A percentile compares a stretch with the other conserved stretches of the same genome.
Conservation (phyloP, 2,113 vertebrate genomes). For the Fukomys damarensis region DNA sequence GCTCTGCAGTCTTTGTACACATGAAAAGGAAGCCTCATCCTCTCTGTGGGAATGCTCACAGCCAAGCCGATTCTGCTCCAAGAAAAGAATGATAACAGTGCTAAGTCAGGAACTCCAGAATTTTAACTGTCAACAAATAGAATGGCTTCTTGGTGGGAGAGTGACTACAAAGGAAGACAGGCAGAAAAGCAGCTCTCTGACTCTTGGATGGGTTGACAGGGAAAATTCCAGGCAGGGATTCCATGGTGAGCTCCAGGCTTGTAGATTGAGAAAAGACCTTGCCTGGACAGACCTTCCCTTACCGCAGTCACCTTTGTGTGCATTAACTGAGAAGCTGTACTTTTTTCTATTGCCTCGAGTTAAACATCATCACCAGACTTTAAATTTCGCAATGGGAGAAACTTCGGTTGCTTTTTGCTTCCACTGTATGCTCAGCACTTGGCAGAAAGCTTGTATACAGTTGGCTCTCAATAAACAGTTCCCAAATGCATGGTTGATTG, state of each 20-base stretch:
- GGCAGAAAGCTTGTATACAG: background rate
- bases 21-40: slow-evolving; percentile 51
- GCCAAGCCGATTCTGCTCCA: slow-evolving; percentile 50
- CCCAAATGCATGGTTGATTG: background rate
- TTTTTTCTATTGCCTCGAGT: slow-evolving; percentile 14
- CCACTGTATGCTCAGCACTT: background rate
- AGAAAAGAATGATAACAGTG: slow-evolving; percentile 54
- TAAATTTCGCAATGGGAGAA: background rate
- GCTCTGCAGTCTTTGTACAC: slow-evolving; percentile 53
- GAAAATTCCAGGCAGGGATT: background rate
- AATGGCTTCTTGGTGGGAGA: background rate
- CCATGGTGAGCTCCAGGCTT: background rate
- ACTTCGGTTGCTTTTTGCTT: background rate
- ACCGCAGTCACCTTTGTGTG: too few species aligned
- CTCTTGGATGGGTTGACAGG: background rate
- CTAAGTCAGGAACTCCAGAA: slow-evolving; percentile 41
- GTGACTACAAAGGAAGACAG: background rate
- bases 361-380: background rate
- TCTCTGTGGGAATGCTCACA: background rate
- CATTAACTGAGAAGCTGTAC: background rate
- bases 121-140: slow-evolving; percentile 36
- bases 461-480: slow-evolving; percentile 32
- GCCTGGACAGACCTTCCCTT: background rate
- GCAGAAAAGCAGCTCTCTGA: background rate
- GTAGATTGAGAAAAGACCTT: background rate